These are phyloP conservation scores for Atta cephalotes DNA, from an alignment of 1,140 invertebrate genomes.

Conservation along the genomic window DNA sequence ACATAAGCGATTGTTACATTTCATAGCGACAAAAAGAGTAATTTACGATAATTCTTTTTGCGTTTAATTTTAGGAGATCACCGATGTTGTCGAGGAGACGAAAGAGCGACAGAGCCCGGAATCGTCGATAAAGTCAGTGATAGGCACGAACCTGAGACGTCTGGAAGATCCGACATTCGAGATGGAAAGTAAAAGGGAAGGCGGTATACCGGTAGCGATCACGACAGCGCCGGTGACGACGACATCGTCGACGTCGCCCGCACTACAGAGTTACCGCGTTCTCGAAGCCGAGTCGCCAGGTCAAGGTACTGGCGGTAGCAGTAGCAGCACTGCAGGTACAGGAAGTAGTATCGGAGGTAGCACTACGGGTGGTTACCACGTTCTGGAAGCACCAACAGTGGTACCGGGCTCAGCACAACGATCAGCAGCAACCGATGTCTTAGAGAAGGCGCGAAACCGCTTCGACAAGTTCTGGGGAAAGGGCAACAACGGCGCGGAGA, in stretches of 20 bases:
- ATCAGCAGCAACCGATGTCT: slow-evolving; percentile 90
- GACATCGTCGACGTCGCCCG: slow-evolving; percentile 53
- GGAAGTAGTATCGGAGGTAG: slow-evolving; percentile 23
- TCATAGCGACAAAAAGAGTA: neutral
- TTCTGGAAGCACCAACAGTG: slow-evolving; percentile 85
- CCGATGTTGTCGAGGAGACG: slow-evolving; percentile 47
- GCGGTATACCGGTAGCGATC: slow-evolving; percentile 14
- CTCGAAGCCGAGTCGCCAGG: slow-evolving; percentile 75
- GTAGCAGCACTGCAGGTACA: neutral
- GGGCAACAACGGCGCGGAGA: slow-evolving; percentile 80
- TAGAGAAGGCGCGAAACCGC: slow-evolving; percentile 93
- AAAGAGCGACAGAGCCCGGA: slow-evolving; percentile 66
- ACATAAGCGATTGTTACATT: neutral
- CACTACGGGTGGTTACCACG: slow-evolving; percentile 77
- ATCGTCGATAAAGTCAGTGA: slow-evolving; percentile 79
- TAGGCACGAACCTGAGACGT: slow-evolving; percentile 86
- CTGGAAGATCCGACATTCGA: slow-evolving; percentile 87
- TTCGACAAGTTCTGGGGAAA: slow-evolving; percentile 95
- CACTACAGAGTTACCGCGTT: slow-evolving; percentile 76
- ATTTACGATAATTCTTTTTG: neutral
- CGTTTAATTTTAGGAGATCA: slow-evolving; percentile 45
- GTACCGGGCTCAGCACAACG: slow-evolving; percentile 82
- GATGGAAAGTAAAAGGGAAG: slow-evolving; percentile 81
- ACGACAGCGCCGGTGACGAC: slow-evolving; percentile 65
- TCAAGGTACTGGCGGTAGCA: slow-evolving; percentile 18